Evolutionary conservation across 2,113 vertebrate species (phyloP), one percentile per base, ranked within the genome.

Genomic region (Caretta caretta): DNA sequence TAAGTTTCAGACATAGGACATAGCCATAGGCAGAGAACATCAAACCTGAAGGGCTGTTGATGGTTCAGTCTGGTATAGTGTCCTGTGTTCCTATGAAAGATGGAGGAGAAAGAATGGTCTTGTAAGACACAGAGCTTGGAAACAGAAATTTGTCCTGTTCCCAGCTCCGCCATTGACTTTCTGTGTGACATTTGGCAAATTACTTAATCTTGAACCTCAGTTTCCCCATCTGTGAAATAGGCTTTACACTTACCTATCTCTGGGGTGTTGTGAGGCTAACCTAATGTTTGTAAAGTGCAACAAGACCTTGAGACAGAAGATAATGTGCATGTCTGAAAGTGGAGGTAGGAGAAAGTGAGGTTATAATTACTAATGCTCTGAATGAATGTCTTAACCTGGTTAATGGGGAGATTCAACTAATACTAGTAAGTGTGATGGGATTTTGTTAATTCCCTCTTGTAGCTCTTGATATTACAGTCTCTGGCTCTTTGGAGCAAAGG

Each of bases 331-430:
- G 17, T n/a, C 35, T 80, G 62, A 88, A 85, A 83, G 38, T 17
- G 86, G 89, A 93, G 57, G 78, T 50, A 88, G 87, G 83, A 95
- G 42, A 87, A 91, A 81, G 29, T 0, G 0, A 84, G 57, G 83
- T 54, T 91, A 9, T 83, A 16, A 49, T 22, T 94, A 79, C 38
- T 69, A 86, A 10, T 78, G 9, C 80, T 31, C 79, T 24, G 75
- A 86, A 86, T 84, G 80, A 82, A 80, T 8, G 6, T 78, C 59
- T 96, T 97, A 96, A 92, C 89, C 93, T 92, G 89, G 83, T 91
- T 97, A 97, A 92, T 96, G 92, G 89, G 57, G 79, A 95, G 89
- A 96, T 93, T 91, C 94, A 88, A 81, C 90, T 96, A 91, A 94
- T 88, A 96, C 83, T 46, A 94, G 89, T 57, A 95, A 95, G 83